Evolutionary conservation across 37 sponge, comb jelly and placozoan genomes (phyloP), one percentile per base, ranked within the genome.

Genomic region (Aphrocallistes beatrix): DNA sequence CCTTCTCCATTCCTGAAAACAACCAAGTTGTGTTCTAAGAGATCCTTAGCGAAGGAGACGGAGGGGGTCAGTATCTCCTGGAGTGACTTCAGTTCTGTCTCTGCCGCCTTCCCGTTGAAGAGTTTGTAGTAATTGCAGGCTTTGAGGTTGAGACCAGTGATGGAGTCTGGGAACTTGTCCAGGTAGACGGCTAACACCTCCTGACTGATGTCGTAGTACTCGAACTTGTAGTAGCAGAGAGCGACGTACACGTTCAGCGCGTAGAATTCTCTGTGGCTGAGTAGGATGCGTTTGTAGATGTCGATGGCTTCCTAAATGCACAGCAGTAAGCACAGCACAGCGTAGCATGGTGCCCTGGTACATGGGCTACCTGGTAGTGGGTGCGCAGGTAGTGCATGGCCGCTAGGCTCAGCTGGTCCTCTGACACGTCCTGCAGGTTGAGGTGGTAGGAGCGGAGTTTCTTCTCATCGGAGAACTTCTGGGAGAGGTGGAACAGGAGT

Each of bases 81-180:
- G 1, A 99, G 90, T 13, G 84, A 86, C 89, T 92, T 94, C 36
- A 99, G 89, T 84, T 99, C 99, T 37, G 99, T 94, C 89, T 99
- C 99, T 28, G 96, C 99, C 48, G 99, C 99, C 81, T 99, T 99
- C n/a, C 99, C 99, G 83, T 95, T 99, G 90, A 94, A 99, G 28
- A 99, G 92, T 37, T 90, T 90, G 89, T 91, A 99, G 82, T 93
- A 91, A 86, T 96, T 99, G 90, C 99, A 99, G 1, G 99, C 94
- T 82, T 96, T 99, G 39, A 99, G 90, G 88, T 99, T 99, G 50
- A 93, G 90, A 51, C 96, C 99, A 16, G 94, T 86, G 6, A 87
- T 90, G 84, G 94, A 93, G 89, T 95, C 96, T 13, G 99, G 93
- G 81, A 93, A 60, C 39, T 87, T 88, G 83, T 94, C 94, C 0